Percentiles rank a stretch among this genome's conserved stretches.
Conservation (phyloP, 2,113 vertebrate species). For the Petrocephalus zakoni region DNA sequence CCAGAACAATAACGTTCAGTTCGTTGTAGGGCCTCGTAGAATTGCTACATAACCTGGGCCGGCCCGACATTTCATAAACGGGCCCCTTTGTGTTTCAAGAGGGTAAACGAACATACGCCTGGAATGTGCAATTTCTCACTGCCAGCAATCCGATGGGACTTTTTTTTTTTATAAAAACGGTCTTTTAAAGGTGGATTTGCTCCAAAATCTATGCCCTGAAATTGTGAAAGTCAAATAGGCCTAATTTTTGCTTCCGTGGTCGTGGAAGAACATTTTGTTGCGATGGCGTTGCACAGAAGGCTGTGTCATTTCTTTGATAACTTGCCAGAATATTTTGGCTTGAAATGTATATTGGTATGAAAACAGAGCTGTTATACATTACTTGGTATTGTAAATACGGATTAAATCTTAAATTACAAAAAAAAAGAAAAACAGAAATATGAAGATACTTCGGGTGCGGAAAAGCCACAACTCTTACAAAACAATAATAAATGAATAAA, state of each 20-base stretch:
- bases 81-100: not conserved
- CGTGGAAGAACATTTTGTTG: not conserved
- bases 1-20: not conserved
- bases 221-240: not conserved
- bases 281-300: not conserved
- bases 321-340: constrained; percentile 25
- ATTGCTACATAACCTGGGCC: not conserved
- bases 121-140: not conserved
- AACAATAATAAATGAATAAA: not conserved
- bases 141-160: not conserved
- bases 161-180: not conserved
- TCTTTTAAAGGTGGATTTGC: not conserved
- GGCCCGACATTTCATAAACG: not conserved
- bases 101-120: not conserved
- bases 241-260: not conserved
- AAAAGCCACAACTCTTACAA: not conserved
- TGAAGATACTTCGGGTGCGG: not conserved
- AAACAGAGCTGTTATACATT: constrained; percentile 14
- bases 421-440: not conserved
- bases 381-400: constrained; percentile 4
- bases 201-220: not conserved
- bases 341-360: constrained; percentile 15
- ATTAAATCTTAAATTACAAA: not conserved
- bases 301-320: not conserved
- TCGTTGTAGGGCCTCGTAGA: not conserved